Evolutionary conservation across 64 coral and sea anemone genomes (phyloP), one percentile per base, ranked within the genome.

Genomic region (Actinia equina): DNA sequence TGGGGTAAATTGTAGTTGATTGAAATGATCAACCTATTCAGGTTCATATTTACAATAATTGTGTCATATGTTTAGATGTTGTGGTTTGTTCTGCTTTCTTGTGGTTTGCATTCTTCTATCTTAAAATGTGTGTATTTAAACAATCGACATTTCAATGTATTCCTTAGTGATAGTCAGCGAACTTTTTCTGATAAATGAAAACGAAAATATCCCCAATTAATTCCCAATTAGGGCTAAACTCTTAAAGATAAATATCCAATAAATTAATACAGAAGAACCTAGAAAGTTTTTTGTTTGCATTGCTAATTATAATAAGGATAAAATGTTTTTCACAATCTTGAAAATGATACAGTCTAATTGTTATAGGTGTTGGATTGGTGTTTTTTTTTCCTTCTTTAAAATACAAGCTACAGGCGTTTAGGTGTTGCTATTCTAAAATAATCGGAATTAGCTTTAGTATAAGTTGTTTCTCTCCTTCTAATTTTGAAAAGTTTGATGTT

Each of bases 21-120:
- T 65, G 5, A n/a, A 23, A 65, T 23, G 5, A 65, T 65, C 62
- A 41, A 8, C 14, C 11, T 74, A 15, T 74, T 30, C 10, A n/a
- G n/a, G n/a, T 41, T 74, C 69, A 30, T 42, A 41, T 74, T n/a
- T 41, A 5, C 15, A 30, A 74, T n/a, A n/a, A n/a, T n/a, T 74
- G n/a, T 74, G 69, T 41, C 37, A 74, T n/a, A 74, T 74, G 69
- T 74, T 74, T 74, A 41, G 26, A 74, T 74, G 42, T 74, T 74
- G 69, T 74, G 69, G 69, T 41, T 11, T 74, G 20, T 3, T 74
- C 26, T 42, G 69, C 26, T 74, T 74, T 74, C 13, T 74, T 74
- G 69, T 41, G n/a, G 69, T 74, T 41, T 41, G 10, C 1, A 13
- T 74, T 74, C 12, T 12, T 13, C 7, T 74, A 74, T 74, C 26